Evolutionary conservation across 2,888 invertebrate species (phyloP), one percentile per base, ranked within the genome.

Genomic region (Drosophila macrospina): DNA sequence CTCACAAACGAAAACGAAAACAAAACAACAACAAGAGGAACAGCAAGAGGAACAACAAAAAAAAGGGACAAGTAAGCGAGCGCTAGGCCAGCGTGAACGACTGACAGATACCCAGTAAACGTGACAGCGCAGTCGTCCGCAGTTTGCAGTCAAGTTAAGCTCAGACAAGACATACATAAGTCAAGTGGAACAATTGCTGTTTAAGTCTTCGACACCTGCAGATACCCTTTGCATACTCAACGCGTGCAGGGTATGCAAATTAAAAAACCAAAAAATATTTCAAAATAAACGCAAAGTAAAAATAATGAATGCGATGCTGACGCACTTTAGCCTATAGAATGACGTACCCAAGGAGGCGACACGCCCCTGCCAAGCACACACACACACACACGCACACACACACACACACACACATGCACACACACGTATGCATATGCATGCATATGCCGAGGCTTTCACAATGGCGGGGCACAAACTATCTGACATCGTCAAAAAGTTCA

Each of bases 401-500:
- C 36, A 61, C 34, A 36, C 36, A 42, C 8, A 10, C 11, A 50
- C 28, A 8, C 44, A 28, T 7, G 13, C 44, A 7, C 8, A 28
- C 28, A 28, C 28, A 28, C 6, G 2, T 1, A 28, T 6, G 8
- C 4, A 13, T 1, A 10, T 2, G 30, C 44, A 45, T 39, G 47
- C 54, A 71, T 41, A 36, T 59, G 51, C 45, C 52, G 59, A 16
- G 61, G 56, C 51, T 42, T 55, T 8, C 32, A 74, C 69, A 66
- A 69, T 73, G 44, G 60, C 45, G 70, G 60, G 66, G 67, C 66
- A 62, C 78, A 76, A 83, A 83, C 86, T 80, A 86, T 83, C 86
- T 83, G 83, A 86, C 86, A 83, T 83, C 84, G 83, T 83, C 83
- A 86, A 83, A 83, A 83, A 83, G 83, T 83, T 83, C 84, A 83